A percentile compares a stretch with the other conserved stretches of the same genome.
These are phyloP conservation scores for Pionites leucogaster DNA, from an alignment of 2,113 vertebrate species.

Conservation along the genomic window DNA sequence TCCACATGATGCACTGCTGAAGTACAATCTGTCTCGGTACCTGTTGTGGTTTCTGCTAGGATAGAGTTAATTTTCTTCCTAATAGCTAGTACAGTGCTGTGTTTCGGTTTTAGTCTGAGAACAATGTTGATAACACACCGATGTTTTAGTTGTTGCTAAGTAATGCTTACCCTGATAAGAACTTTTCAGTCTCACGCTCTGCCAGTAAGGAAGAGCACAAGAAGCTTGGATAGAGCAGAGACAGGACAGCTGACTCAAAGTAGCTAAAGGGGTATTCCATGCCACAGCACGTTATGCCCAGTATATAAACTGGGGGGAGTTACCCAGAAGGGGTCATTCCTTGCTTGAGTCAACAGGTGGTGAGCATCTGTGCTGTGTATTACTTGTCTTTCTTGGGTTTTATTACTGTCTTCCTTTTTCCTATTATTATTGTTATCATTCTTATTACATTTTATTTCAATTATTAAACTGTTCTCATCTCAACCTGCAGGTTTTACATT, in stretches of 20 bases:
- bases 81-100: not conserved
- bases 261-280: not conserved
- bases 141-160: not conserved
- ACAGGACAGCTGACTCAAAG: not conserved
- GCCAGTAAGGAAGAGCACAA: not conserved
- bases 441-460: not conserved
- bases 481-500: not conserved
- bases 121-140: not conserved
- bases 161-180: not conserved
- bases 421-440: not conserved
- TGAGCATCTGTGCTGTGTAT: not conserved
- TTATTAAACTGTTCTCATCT: not conserved
- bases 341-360: not conserved
- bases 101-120: not conserved
- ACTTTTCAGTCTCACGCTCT: not conserved
- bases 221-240: not conserved
- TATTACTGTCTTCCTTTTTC: not conserved
- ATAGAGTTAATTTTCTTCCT: not conserved
- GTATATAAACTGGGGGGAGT: not conserved
- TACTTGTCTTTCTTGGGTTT: not conserved
- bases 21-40: accelerated
- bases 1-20: not conserved
- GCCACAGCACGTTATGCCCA: not conserved
- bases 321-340: not conserved
- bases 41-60: not conserved